Base-by-base conservation (phyloP, 2,113 vertebrate genomes). In the Talpa occidentalis region DNA sequence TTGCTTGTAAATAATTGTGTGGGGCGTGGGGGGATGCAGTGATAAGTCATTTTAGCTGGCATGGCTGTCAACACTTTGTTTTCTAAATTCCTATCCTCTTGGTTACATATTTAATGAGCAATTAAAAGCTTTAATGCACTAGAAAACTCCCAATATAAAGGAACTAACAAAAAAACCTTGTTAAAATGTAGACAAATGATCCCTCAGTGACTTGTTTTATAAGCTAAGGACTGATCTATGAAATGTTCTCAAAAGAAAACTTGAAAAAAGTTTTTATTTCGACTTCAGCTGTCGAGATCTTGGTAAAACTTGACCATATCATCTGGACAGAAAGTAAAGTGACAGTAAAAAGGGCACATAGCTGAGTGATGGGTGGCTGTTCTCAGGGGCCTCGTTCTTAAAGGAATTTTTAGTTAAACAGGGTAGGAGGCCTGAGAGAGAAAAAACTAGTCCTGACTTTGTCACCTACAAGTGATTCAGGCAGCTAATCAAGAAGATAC, bases 1-100 rank as follows among this genome's bases (percentile, higher is more conserved):
- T 93, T 72, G 88, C 42, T 86, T 92, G 15, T 42, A 88, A 94
- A 91, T 81, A 93, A 85, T 22, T 93, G 4, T 54, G 14, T 42
- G 16, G 2, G 10, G 8, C 1, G 1, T 6, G 44, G 26, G 1
- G 32, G n/a, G 15, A 49, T 59, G 49, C 16, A 76, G 70, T 40
- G 28, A 11, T 83, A 79, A 60, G 54, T 69, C 47, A 86, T 82
- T 89, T 88, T 83, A 93, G 76, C 3, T 90, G 26, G 16, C 52
- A 52, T 44, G 77, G 52, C 17, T 86, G 12, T 26, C 15, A 90
- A 88, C 42, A 49, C 35, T 86, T 32, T 77, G 44, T 93, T 91
- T 94, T 87, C 56, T 95, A 88, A 88, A 73, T 85, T 72, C 24
- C 26, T 80, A 17, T 70, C 19, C 32, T 82, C 44, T 95, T 21